Percentiles rank a stretch among this genome's conserved stretches.
These are phyloP conservation scores for Melanostoma scalare DNA, from an alignment of 2,888 invertebrate species.

Conservation along the genomic window DNA sequence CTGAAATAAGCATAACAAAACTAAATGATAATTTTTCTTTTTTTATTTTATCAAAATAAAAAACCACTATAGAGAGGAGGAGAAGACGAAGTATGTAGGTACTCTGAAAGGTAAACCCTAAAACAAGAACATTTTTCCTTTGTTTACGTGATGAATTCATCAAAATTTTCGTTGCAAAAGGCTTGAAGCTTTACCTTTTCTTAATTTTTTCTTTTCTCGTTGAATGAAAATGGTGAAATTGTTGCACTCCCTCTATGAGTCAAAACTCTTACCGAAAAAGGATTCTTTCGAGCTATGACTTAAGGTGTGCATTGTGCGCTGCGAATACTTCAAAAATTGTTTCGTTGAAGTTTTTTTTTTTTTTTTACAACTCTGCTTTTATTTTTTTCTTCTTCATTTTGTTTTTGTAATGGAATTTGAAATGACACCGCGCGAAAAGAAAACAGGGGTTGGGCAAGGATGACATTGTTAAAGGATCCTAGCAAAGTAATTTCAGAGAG, in stretches of 20 bases:
- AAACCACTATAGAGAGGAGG: not conserved
- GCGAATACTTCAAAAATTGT: slow-evolving; percentile 46
- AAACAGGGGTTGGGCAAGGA: not conserved
- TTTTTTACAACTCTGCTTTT: slow-evolving; percentile 26
- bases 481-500: slow-evolving; percentile 38
- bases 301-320: slow-evolving; percentile 54
- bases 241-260: slow-evolving; percentile 32
- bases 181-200: slow-evolving; percentile 43
- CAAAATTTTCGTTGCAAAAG: slow-evolving; percentile 36
- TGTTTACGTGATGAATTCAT: slow-evolving; percentile 45
- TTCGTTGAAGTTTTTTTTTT: slow-evolving; percentile 40
- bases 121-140: slow-evolving; percentile 22
- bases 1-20: slow-evolving; percentile 35
- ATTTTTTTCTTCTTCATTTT: too few species aligned
- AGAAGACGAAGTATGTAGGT: not conserved
- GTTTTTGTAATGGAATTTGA: slow-evolving; percentile 54
- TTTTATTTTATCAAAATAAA: not conserved
- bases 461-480: slow-evolving; percentile 47
- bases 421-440: slow-evolving; percentile 35
- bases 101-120: slow-evolving; percentile 7
- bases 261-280: slow-evolving; percentile 34
- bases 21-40: not conserved
- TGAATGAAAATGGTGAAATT: slow-evolving; percentile 33
- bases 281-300: slow-evolving; percentile 13
- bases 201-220: not conserved